A percentile compares a stretch with the other conserved stretches of the same genome.
Conservation (phyloP, 2,888 invertebrate species). For the Mythimna lalbum region DNA sequence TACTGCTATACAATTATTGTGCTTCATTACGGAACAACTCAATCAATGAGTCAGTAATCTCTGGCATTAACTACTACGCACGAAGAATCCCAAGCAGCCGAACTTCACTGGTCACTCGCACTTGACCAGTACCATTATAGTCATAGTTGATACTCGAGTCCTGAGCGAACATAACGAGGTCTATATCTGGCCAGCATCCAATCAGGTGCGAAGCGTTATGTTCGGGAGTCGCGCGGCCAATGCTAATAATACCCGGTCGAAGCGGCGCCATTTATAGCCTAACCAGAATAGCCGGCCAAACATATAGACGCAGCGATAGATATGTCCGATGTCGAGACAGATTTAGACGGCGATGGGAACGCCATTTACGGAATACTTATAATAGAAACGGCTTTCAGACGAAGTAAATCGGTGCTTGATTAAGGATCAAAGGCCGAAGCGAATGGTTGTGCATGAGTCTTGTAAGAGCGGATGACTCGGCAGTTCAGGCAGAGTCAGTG, state of each 20-base stretch:
- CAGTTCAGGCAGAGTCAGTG: conserved; percentile 4
- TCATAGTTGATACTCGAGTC: conserved; percentile 66
- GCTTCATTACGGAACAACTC: conserved; percentile 45
- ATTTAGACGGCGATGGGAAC: conserved; percentile 72
- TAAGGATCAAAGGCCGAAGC: conserved; percentile 48
- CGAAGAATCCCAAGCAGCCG: conserved; percentile 11
- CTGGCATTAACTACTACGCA: conserved; percentile 17
- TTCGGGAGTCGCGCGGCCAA: conserved; percentile 80
- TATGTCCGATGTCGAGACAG: conserved; percentile 65
- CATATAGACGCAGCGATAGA: conserved; percentile 77
- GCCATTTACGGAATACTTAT: conserved; percentile 70
- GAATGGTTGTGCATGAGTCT: conserved; percentile 19
- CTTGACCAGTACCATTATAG: conserved; percentile 58
- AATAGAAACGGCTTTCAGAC: conserved; percentile 54
- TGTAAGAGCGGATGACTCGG: conserved; percentile 17
- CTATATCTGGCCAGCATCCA: conserved; percentile 83
- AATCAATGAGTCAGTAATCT: conserved; percentile 40
- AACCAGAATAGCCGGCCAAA: conserved; percentile 83
- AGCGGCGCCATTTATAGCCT: conserved; percentile 83
- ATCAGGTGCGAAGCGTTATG: conserved; percentile 85
- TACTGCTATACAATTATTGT: background rate
- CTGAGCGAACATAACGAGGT: conserved; percentile 72
- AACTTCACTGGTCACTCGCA: conserved; percentile 28
- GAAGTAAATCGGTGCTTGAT: conserved; percentile 41
- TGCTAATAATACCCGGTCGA: conserved; percentile 84